Conservation (phyloP, 2,797 vertebrate genomes). For the Gallinago stenura region DNA sequence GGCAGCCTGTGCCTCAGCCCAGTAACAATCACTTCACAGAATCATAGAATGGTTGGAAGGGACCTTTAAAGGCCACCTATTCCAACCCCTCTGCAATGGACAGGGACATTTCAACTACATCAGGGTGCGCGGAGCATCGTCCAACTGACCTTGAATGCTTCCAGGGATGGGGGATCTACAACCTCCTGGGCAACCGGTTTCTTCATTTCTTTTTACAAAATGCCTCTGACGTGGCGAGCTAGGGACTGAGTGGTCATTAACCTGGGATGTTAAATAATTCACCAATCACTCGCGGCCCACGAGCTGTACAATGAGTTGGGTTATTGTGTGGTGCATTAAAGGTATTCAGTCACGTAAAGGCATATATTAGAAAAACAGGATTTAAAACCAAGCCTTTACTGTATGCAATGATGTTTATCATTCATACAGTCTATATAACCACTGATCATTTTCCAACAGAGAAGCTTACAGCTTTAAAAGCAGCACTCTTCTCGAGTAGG, state of each 20-base stretch:
- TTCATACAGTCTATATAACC: not conserved
- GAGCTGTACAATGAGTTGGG: not conserved
- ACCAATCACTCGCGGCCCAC: accelerated
- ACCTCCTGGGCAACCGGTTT: not conserved
- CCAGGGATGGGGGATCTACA: not conserved
- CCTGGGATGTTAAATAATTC: not conserved
- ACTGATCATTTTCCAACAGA: not conserved
- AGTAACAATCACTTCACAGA: not conserved
- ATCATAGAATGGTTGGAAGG: not conserved
- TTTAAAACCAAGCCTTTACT: not conserved
- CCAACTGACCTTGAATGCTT: not conserved
- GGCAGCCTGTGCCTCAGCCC: not conserved
- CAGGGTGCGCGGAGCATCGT: not conserved
- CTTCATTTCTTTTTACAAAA: not conserved
- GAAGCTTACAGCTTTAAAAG: not conserved
- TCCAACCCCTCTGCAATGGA: not conserved
- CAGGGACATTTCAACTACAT: not conserved
- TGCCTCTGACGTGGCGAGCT: not conserved
- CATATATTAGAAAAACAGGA: not conserved
- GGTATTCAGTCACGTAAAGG: not conserved
- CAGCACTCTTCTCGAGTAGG: not conserved
- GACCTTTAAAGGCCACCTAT: not conserved
- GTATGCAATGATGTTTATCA: not conserved
- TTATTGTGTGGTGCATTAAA: not conserved
- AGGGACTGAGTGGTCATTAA: not conserved